Percentiles rank a stretch among this genome's conserved stretches.
Conservation (phyloP, 2,113 vertebrate genomes). For the Microcebus griseorufus region DNA sequence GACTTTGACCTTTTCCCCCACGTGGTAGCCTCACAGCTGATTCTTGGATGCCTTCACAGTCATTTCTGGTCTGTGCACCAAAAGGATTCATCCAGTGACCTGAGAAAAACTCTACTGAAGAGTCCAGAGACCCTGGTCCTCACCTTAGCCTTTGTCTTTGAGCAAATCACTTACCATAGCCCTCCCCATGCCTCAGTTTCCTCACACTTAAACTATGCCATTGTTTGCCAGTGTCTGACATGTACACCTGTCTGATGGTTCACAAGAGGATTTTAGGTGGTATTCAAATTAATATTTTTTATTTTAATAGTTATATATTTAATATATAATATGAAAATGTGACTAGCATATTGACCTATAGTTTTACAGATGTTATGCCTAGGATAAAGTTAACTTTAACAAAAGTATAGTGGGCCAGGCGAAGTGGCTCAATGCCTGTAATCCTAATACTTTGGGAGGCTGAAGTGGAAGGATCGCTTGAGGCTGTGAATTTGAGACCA, state of each 20-base stretch:
- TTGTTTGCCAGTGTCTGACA: not conserved
- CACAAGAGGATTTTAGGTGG: constrained; percentile 1
- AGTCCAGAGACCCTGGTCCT: not conserved
- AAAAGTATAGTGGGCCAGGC: not conserved
- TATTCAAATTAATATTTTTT: not conserved
- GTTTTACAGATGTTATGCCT: not conserved
- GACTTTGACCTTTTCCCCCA: not conserved
- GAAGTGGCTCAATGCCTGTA: too few relatives aligned
- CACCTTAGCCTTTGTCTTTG: not conserved
- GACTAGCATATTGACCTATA: not conserved
- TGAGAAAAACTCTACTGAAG: not conserved
- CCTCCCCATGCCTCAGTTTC: not conserved
- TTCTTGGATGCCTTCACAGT: not conserved
- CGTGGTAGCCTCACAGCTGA: not conserved
- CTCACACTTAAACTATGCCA: not conserved
- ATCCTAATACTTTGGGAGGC: too few relatives aligned
- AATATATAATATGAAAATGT: not conserved
- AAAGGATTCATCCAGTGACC: not conserved
- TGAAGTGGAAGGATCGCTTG: too few relatives aligned
- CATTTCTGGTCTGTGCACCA: not conserved
- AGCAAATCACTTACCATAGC: not conserved
- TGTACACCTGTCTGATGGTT: not conserved
- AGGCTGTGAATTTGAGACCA: too few relatives aligned
- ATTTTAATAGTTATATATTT: constrained; percentile 36
- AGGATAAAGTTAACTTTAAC: not conserved